Evolutionary conservation across 1,140 invertebrate species (phyloP).

Genomic region (Hetaerina americana): DNA sequence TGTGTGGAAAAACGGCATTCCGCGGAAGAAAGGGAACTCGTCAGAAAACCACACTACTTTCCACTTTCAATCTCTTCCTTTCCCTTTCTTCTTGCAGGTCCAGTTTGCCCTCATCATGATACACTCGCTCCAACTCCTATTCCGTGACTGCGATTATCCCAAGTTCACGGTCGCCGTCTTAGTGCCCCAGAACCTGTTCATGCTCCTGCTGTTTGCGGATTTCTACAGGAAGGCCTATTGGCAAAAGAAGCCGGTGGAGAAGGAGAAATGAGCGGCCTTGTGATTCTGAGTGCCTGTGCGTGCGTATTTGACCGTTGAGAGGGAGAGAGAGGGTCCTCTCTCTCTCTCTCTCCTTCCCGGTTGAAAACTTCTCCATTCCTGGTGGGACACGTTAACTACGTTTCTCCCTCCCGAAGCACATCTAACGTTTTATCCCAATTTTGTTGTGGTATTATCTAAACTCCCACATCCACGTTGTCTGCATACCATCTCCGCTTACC

Average conservation of each 20-base stretch:
- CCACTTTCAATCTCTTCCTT: conserved; percentile 13
- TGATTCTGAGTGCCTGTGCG: no score
- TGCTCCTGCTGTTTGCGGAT: conserved; percentile 69
- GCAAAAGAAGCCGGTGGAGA: conserved; percentile 25
- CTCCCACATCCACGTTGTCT: no score
- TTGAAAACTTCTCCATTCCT: no score
- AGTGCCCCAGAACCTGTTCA: conserved; percentile 55
- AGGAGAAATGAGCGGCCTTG: no score
- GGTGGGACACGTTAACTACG: no score
- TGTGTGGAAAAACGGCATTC: background rate
- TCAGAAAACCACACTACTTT: background rate
- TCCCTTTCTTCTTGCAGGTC: conserved; percentile 30
- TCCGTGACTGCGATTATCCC: conserved; percentile 60
- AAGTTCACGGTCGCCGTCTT: conserved; percentile 40
- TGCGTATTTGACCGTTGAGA: no score
- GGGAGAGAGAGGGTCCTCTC: no score
- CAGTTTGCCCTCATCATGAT: conserved; percentile 62
- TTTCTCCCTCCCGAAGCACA: no score
- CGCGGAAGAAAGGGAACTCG: background rate
- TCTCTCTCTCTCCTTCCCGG: no score
- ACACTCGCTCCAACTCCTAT: conserved; percentile 50
- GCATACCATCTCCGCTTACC: no score
- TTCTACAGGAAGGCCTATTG: conserved; percentile 75
- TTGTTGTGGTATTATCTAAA: no score
- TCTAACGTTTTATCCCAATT: no score